These are phyloP conservation scores for Apantesis nais DNA, from an alignment of 2,888 invertebrate genomes.

Conservation along the genomic window DNA sequence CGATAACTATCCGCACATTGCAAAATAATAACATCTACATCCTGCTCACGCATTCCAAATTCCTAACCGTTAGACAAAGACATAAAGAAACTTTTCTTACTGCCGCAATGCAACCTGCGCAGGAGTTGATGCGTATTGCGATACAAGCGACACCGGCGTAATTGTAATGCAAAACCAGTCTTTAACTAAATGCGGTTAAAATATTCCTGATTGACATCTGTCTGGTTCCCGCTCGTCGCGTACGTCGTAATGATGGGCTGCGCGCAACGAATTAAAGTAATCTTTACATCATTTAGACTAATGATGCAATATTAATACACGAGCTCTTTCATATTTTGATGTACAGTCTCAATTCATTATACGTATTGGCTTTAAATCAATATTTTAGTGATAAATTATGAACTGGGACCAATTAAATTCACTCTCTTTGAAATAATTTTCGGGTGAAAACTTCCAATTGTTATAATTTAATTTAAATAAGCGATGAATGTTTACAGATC, in stretches of 20 bases:
- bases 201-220: conserved; percentile 60
- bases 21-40: conserved; percentile 49
- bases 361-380: neutral
- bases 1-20: conserved; percentile 56
- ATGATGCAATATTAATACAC: conserved; percentile 24
- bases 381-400: neutral
- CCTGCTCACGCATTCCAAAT: conserved; percentile 35
- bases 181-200: conserved; percentile 55
- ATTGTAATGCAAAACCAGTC: conserved; percentile 54
- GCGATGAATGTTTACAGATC: too few species aligned
- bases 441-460: neutral
- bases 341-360: neutral
- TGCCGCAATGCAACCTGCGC: conserved; percentile 53
- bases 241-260: conserved; percentile 25
- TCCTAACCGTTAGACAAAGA: conserved; percentile 20
- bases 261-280: conserved; percentile 40
- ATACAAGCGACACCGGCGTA: conserved; percentile 51
- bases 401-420: neutral
- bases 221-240: conserved; percentile 34
- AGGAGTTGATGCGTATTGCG: conserved; percentile 53
- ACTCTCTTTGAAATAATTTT: neutral
- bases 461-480: neutral
- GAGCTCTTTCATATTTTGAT: neutral
- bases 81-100: conserved; percentile 42
- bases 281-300: conserved; percentile 46